Evolutionary conservation across 2,888 invertebrate genomes (phyloP).

Genomic region (Molorchus minor): DNA sequence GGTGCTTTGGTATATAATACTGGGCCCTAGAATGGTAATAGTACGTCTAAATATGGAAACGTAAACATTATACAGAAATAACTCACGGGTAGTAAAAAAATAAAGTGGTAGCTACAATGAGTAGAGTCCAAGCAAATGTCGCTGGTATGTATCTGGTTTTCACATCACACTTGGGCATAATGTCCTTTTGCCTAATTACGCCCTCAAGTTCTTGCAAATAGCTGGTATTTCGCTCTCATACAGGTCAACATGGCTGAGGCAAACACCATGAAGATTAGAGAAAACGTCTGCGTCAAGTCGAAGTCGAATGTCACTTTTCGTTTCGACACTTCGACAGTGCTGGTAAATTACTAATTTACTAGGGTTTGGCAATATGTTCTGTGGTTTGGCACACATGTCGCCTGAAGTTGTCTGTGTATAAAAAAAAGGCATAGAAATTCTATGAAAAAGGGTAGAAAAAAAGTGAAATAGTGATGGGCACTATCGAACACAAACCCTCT

Average conservation of each 20-base stretch:
- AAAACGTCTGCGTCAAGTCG: slow-evolving; percentile 24
- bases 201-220: slow-evolving; percentile 55
- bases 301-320: slow-evolving; percentile 15
- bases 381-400: slow-evolving; percentile 1
- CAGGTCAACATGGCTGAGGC: slow-evolving; percentile 63
- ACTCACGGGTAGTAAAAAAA: slow-evolving; percentile 99
- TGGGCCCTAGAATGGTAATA: slow-evolving; percentile 74
- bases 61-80: slow-evolving; percentile 54
- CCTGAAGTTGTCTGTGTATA: neutral
- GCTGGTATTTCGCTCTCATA: slow-evolving; percentile 53
- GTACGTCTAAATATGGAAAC: slow-evolving; percentile 46
- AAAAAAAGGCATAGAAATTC: too few relatives aligned
- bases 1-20: slow-evolving; percentile 82
- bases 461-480: too few relatives aligned
- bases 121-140: slow-evolving; percentile 96
- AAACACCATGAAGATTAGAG: slow-evolving; percentile 35
- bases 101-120: slow-evolving; percentile 90
- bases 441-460: too few relatives aligned
- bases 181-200: slow-evolving; percentile 55
- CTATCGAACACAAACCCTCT: too few relatives aligned
- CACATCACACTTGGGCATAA: slow-evolving; percentile 96
- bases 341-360: neutral
- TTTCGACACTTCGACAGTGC: slow-evolving; percentile 2
- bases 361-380: neutral
- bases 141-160: slow-evolving; percentile 98